A percentile compares a stretch with the other conserved stretches of the same genome.
Conservation (phyloP, 2,113 vertebrate species). For the Megalops atlanticus region DNA sequence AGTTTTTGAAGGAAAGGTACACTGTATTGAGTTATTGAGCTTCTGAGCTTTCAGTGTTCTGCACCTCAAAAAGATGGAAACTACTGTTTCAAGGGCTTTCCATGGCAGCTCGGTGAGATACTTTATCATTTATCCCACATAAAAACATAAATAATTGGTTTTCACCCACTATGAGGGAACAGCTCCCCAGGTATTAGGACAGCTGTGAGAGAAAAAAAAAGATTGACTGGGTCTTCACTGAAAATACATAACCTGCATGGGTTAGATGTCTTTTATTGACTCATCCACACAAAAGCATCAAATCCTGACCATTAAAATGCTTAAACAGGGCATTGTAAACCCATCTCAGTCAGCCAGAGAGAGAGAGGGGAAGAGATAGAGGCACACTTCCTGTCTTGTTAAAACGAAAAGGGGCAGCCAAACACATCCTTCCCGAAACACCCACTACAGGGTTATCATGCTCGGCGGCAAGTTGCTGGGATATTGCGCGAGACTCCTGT, state of each 20-base stretch:
- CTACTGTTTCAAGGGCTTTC: background rate
- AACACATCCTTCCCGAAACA: background rate
- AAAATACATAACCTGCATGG: background rate
- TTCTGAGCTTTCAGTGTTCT: background rate
- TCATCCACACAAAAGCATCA: background rate
- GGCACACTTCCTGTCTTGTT: background rate
- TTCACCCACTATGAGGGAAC: no score
- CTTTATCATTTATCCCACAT: no score
- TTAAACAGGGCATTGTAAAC: background rate
- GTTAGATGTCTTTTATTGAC: background rate
- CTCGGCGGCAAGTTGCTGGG: constrained; percentile 29
- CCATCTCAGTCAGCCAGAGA: background rate
- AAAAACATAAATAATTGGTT: no score
- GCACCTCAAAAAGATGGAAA: background rate
- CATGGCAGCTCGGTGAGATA: background rate
- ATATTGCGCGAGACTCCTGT: constrained; percentile 35
- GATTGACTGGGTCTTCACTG: background rate
- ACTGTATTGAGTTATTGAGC: background rate
- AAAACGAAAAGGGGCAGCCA: background rate
- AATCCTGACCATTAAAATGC: background rate
- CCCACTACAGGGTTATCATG: background rate
- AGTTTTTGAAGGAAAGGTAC: background rate
- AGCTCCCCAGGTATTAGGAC: no score
- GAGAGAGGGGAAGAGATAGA: background rate
- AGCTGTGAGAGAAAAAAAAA: background rate